These are phyloP conservation scores for Tillus elongatus DNA, from an alignment of 2,888 invertebrate species.

Conservation along the genomic window DNA sequence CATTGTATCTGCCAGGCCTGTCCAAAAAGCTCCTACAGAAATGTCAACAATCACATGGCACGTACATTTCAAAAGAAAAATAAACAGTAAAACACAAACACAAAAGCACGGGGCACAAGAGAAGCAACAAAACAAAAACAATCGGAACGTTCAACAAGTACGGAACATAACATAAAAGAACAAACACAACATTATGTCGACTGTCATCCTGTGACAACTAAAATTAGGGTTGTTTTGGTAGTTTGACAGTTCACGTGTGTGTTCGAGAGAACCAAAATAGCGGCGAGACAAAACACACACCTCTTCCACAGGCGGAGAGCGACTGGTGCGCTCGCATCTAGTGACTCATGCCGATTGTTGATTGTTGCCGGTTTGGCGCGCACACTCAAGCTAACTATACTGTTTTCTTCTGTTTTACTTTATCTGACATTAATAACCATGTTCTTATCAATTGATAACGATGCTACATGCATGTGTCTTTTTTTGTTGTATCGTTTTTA, in stretches of 20 bases:
- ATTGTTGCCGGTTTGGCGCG: slow-evolving; percentile 27
- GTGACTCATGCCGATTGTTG: slow-evolving; percentile 3
- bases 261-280: too few relatives aligned
- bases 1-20: slow-evolving; percentile 47
- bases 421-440: too few relatives aligned
- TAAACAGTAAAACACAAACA: slow-evolving; percentile 21
- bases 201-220: slow-evolving; percentile 4
- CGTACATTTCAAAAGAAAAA: slow-evolving; percentile 20
- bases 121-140: slow-evolving; percentile 24
- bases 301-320: slow-evolving; percentile 19
- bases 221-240: slow-evolving; percentile 23
- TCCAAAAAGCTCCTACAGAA: slow-evolving; percentile 52
- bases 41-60: slow-evolving; percentile 32
- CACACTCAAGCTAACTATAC: slow-evolving; percentile 23
- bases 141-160: slow-evolving; percentile 16
- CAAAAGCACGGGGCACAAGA: slow-evolving; percentile 24
- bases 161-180: too few relatives aligned
- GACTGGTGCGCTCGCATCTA: slow-evolving; percentile 8
- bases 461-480: too few relatives aligned
- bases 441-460: too few relatives aligned
- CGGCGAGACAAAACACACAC: too few relatives aligned
- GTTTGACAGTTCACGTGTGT: slow-evolving; percentile 27
- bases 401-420: too few relatives aligned
- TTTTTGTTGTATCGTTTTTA: too few relatives aligned
- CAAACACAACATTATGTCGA: slow-evolving; percentile 10